Evolutionary conservation across 2,797 vertebrate species (phyloP).

Genomic region (Linurgus olivaceus): DNA sequence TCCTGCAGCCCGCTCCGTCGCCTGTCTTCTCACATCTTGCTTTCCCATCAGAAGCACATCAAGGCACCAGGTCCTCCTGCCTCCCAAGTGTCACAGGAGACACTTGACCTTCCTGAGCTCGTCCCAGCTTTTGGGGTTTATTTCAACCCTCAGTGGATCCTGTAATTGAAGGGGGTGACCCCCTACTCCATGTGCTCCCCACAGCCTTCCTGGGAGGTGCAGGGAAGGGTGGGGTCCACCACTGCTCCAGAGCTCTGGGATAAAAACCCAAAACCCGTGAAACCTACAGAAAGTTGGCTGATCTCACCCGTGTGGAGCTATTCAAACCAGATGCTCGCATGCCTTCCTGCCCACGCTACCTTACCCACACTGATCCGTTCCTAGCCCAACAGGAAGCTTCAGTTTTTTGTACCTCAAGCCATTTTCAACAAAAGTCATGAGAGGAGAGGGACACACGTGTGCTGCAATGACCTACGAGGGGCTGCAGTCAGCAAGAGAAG

Average conservation of each 20-base stretch:
- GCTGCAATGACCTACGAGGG: background rate
- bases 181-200: background rate
- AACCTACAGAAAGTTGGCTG: slow-evolving; percentile 60
- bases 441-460: slow-evolving; percentile 8
- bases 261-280: background rate
- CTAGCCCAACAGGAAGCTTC: slow-evolving; percentile 59
- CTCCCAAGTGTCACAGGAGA: slow-evolving; percentile 46
- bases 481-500: background rate
- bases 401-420: slow-evolving; percentile 58
- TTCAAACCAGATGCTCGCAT: slow-evolving; percentile 73
- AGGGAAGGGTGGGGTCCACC: slow-evolving; percentile 26
- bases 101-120: slow-evolving; percentile 16
- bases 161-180: background rate
- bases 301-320: slow-evolving; percentile 11
- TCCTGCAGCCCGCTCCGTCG: slow-evolving; percentile 2
- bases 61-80: slow-evolving; percentile 16
- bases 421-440: slow-evolving; percentile 54
- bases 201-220: background rate
- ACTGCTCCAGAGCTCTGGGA: background rate
- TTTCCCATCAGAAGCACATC: slow-evolving; percentile 35
- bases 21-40: slow-evolving; percentile 42
- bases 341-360: slow-evolving; percentile 69
- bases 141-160: background rate
- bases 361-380: slow-evolving; percentile 53
- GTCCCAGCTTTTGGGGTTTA: background rate